Evolutionary conservation across 2,888 invertebrate species (phyloP).

Genomic region (Aphidius colemani): DNA sequence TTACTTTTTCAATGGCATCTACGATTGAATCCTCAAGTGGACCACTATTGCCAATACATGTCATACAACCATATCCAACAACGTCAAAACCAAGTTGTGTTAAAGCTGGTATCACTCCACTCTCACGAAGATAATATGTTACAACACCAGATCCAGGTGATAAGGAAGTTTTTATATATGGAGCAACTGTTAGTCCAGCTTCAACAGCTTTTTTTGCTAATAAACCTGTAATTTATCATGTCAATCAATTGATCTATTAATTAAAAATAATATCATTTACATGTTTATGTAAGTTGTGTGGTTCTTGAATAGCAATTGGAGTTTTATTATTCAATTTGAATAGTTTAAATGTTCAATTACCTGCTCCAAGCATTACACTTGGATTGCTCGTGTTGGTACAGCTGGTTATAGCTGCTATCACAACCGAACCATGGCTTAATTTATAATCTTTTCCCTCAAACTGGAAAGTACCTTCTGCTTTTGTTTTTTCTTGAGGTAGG

Average conservation of each 20-base stretch:
- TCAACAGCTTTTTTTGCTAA: conserved; percentile 94
- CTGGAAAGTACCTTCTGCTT: conserved; percentile 73
- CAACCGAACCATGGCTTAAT: conserved; percentile 88
- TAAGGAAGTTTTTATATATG: conserved; percentile 95
- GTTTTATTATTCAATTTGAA: conserved; percentile 1
- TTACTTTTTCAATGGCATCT: conserved; percentile 53
- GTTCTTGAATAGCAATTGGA: no score
- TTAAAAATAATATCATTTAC: neutral
- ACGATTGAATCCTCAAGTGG: conserved; percentile 78
- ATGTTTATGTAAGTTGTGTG: neutral
- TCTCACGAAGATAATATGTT: conserved; percentile 85
- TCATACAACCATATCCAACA: conserved; percentile 99
- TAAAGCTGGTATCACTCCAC: conserved; percentile 88
- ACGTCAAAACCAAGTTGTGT: conserved; percentile 89
- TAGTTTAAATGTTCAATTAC: conserved; percentile 56
- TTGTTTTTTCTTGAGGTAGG: conserved; percentile 69
- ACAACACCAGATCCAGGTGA: conserved; percentile 97
- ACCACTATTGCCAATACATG: conserved; percentile 98
- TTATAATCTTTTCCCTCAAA: conserved; percentile 81
- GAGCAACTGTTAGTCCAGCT: conserved; percentile 83
- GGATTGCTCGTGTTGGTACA: conserved; percentile 99
- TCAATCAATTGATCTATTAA: neutral
- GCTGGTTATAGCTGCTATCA: conserved; percentile 96
- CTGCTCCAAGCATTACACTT: conserved; percentile 97
- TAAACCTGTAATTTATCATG: conserved; percentile 65